Evolutionary conservation across 2,113 vertebrate genomes (phyloP), one percentile per base, ranked within the genome.

Genomic region (Bostrychus sinensis): DNA sequence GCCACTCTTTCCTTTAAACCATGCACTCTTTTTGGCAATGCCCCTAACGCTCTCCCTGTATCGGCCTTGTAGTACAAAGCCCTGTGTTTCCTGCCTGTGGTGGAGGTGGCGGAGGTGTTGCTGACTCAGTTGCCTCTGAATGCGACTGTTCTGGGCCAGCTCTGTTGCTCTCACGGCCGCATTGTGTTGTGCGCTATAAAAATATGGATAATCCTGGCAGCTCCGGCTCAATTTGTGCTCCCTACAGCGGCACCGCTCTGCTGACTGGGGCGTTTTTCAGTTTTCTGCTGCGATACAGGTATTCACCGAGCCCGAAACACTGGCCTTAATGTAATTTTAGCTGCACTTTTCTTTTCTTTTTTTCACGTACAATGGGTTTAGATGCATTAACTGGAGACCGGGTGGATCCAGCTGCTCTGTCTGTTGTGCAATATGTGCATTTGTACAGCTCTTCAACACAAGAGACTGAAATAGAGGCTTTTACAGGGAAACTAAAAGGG

Each of bases 161-260:
- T 66, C 75, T 46, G 64, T 72, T 68, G 43, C 61, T 48, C 43
- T 46, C 26, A 60, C 72, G 54, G 56, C 56, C 39, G 1, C 61
- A 62, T 82, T 80, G 70, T 83, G 70, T 83, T 82, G 72, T 74
- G 56, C 32, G 30, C 59, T 66, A 34, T 72, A 69, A 78, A 87
- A 86, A 84, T 83, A 72, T 56, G 74, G 63, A 70, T 85, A 74
- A 82, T 86, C 70, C 73, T 74, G 62, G 56, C 58, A 66, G 67
- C 66, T 39, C 20, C 2, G 32, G 48, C 66, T 86, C 67, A 66
- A 55, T 75, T 66, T 74, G 58, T 72, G 62, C 19, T 77, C 75
- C 71, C 65, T 25, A 79, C 80, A 71, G 80, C 77, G 51, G 17
- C 11, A 43, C 10, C 46, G 67, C 70, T 76, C 46, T 89, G 86